phyloP scores from a whole-genome alignment of 2,797 vertebrate species.

The Clarias laeviceps region DNA sequence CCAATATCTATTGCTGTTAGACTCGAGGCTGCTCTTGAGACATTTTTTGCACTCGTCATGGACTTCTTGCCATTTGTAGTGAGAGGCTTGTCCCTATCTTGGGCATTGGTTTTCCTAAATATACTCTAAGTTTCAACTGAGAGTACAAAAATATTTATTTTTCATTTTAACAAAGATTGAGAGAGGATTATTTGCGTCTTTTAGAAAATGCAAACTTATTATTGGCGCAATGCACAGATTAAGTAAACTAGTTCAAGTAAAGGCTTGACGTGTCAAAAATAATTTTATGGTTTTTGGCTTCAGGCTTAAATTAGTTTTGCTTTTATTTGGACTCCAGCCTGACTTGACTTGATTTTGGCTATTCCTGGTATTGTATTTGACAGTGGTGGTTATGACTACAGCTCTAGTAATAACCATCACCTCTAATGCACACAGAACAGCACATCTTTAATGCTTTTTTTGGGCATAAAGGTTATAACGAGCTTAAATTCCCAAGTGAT shows the following conservation, averaged over 20 bases:
- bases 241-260: neutral
- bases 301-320: neutral
- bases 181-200: neutral
- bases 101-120: neutral
- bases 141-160: neutral
- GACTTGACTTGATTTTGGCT: neutral
- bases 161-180: neutral
- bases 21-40: neutral
- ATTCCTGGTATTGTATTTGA: neutral
- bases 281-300: neutral
- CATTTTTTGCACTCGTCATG: neutral
- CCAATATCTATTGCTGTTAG: neutral
- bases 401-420: neutral
- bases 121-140: neutral
- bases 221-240: neutral
- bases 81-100: neutral
- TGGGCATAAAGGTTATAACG: neutral
- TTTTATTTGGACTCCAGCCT: neutral
- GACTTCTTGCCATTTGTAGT: neutral
- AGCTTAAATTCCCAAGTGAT: neutral
- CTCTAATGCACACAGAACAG: too few species aligned
- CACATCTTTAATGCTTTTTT: neutral
- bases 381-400: neutral
- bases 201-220: neutral
- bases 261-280: neutral